These are phyloP conservation scores for Petrocephalus sullivani DNA, from an alignment of 2,797 vertebrate species.

Conservation along the genomic window DNA sequence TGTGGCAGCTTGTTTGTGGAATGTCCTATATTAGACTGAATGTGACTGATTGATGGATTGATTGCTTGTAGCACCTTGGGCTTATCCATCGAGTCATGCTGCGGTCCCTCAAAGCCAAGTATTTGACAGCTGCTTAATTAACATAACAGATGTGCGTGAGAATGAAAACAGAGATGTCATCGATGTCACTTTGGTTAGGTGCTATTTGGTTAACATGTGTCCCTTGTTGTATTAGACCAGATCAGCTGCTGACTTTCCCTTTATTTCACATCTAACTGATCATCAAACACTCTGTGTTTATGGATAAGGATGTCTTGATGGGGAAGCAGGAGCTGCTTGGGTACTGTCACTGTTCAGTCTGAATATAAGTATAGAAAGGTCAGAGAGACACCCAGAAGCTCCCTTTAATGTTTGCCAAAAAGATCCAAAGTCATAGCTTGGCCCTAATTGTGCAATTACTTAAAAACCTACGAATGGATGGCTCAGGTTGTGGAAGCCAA, in stretches of 20 bases:
- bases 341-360: background rate
- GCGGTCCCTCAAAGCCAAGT: background rate
- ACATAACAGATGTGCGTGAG: background rate
- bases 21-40: background rate
- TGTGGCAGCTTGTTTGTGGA: background rate
- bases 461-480: background rate
- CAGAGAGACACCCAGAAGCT: background rate
- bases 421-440: background rate
- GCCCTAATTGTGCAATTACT: background rate
- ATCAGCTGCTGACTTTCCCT: background rate
- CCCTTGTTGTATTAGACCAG: background rate
- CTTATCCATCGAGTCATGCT: background rate
- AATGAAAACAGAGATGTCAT: background rate
- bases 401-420: background rate
- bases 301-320: background rate
- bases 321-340: background rate
- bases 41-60: background rate
- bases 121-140: background rate
- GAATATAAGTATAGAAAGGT: background rate
- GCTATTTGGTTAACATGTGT: background rate
- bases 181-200: background rate
- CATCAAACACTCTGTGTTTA: background rate
- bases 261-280: background rate
- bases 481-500: background rate
- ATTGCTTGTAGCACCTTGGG: background rate